Conservation (phyloP, 2,113 vertebrate genomes). For the Notarius lentiginosus region DNA sequence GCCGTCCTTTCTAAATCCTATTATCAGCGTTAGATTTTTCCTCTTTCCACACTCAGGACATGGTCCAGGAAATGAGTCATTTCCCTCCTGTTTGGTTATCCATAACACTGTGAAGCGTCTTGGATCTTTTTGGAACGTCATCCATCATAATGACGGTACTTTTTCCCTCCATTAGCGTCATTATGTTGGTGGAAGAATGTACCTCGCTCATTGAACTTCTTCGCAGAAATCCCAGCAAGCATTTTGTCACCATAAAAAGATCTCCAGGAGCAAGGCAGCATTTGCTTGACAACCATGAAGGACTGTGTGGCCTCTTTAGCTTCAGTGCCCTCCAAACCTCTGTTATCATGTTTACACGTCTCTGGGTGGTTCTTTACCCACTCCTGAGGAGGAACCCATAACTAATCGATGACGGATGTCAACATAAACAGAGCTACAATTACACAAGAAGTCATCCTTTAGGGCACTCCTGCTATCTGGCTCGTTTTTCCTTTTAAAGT, state of each 20-base stretch:
- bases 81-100: conserved; percentile 51
- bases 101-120: conserved; percentile 21
- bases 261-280: conserved; percentile 18
- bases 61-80: conserved; percentile 50
- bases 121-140: conserved; percentile 11
- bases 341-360: conserved; percentile 45
- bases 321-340: conserved; percentile 7
- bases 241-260: conserved; percentile 22
- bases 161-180: conserved; percentile 13
- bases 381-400: conserved; percentile 31
- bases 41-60: conserved; percentile 37
- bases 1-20: conserved; percentile 44
- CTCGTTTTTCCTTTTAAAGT: conserved; percentile 24
- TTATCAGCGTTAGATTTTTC: conserved; percentile 49
- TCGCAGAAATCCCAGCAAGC: conserved; percentile 23
- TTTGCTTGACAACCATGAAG: conserved; percentile 37
- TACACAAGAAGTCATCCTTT: conserved; percentile 42
- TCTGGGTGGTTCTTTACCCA: conserved; percentile 38
- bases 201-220: not conserved
- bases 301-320: conserved; percentile 31
- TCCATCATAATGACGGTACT: conserved; percentile 1
- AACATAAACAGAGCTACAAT: conserved; percentile 42
- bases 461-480: not conserved
- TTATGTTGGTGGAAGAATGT: conserved; percentile 23
- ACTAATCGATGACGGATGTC: conserved; percentile 47